These are phyloP conservation scores for Grapholita molesta DNA, from an alignment of 1,140 invertebrate species.

Conservation along the genomic window DNA sequence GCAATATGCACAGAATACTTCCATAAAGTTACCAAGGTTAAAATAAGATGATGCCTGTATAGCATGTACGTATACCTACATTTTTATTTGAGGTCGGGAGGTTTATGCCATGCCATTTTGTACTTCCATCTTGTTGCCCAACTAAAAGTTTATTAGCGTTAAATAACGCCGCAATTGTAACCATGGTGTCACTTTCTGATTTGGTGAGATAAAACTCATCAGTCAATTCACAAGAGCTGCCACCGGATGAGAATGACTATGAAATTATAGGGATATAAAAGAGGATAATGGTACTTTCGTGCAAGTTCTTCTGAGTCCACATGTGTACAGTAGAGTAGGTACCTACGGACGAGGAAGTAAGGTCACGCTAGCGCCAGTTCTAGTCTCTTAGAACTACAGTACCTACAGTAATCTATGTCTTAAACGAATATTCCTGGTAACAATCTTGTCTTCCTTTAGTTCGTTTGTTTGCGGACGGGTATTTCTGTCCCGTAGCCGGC, in stretches of 20 bases:
- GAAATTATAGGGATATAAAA: background rate
- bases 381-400: background rate
- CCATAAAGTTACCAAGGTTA: background rate
- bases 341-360: background rate
- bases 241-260: background rate
- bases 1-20: background rate
- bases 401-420: too few species aligned
- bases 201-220: background rate
- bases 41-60: background rate
- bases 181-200: background rate
- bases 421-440: background rate
- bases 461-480: conserved; percentile 42
- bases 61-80: too few species aligned
- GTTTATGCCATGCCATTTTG: background rate
- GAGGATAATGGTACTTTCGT: background rate
- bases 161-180: background rate
- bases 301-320: background rate
- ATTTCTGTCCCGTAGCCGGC: conserved; percentile 50
- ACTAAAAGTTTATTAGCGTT: background rate
- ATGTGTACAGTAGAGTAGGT: too few species aligned
- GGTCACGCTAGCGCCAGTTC: background rate
- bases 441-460: conserved; percentile 5
- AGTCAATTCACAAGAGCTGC: background rate
- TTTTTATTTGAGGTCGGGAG: background rate
- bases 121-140: background rate